Evolutionary conservation across 37 sponge, comb jelly and placozoan species (phyloP), one percentile per base, ranked within the genome.

Genomic region (Haliclona indistincta): DNA sequence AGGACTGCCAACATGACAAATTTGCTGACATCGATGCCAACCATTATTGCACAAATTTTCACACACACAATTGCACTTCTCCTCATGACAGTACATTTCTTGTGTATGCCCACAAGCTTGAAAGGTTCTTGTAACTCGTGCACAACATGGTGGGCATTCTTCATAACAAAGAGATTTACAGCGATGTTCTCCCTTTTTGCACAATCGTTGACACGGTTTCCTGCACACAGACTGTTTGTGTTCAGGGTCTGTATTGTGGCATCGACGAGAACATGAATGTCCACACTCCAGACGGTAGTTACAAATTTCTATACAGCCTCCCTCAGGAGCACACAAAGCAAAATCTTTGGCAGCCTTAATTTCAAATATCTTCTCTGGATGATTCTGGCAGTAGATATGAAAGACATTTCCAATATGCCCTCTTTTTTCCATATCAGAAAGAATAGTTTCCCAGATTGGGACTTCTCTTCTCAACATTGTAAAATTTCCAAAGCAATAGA

Each of bases 401-500:
- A 96, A 56, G 11, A 38, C 58, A 17, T 55, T 44, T 29, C 88
- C 87, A 53, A 83, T 32, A 8, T 60, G 26, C 2, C 71, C 69
- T 38, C 73, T 68, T 32, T 54, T 34, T 45, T 76, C 77, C 62
- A 96, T 39, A 35, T 58, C 56, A 30, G 65, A 55, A 36, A 96
- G 43, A 3, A 96, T 72, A 0, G 33, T 35, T 13, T 79, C 72
- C 96, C 96, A 96, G 10, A 87, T 79, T 36, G 39, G 55, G 13
- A 68, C 64, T 2, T 82, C 52, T 0, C 34, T 68, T 38, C 76
- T 41, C 0, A 90, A 73, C 91, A 90, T 65, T 28, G 72, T 33
- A 72, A 91, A 78, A 37, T 97, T 97, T 13, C 98, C 98, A 71
- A 97, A 81, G 53, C 88, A 85, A 47, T 92, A 97, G 26, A 94